Percentiles rank a stretch among this genome's conserved stretches.
phyloP scores from a whole-genome alignment of 2,888 invertebrate genomes.

The Oconnorella tubifera region DNA sequence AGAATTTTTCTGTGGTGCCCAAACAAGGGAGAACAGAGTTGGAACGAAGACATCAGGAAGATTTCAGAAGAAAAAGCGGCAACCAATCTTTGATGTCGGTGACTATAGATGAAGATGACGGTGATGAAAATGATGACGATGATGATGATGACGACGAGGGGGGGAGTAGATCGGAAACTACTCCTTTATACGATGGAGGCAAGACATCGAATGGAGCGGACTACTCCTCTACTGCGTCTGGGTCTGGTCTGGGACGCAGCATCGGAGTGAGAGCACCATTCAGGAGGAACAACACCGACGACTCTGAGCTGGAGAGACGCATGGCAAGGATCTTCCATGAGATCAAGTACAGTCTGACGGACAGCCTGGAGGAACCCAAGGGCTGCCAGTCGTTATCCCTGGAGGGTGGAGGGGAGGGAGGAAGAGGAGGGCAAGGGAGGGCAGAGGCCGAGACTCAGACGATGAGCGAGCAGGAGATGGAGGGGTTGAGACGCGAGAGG shows the following conservation, averaged over 20 bases:
- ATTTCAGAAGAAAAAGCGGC: slow-evolving; percentile 20
- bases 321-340: slow-evolving; percentile 33
- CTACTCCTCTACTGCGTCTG: background rate
- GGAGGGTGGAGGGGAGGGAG: background rate
- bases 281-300: slow-evolving; percentile 33
- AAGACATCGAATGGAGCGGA: background rate
- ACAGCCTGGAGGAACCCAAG: slow-evolving; percentile 36
- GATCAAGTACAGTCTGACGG: slow-evolving; percentile 35
- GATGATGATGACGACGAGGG: slow-evolving; percentile 12
- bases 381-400: slow-evolving; percentile 14
- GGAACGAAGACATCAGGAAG: background rate
- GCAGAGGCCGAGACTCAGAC: slow-evolving; percentile 27
- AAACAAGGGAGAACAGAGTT: background rate
- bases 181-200: background rate
- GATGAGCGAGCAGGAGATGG: slow-evolving; percentile 20
- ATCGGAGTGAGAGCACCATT: slow-evolving; percentile 22
- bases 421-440: slow-evolving; percentile 3
- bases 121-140: slow-evolving; percentile 24
- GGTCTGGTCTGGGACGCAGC: background rate
- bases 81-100: slow-evolving; percentile 29
- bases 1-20: background rate
- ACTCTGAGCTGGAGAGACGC: slow-evolving; percentile 35
- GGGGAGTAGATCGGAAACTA: background rate
- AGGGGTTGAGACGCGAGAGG: background rate
- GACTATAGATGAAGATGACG: slow-evolving; percentile 26